Evolutionary conservation across 2,113 vertebrate species (phyloP).

Genomic region (Sialia sialis): DNA sequence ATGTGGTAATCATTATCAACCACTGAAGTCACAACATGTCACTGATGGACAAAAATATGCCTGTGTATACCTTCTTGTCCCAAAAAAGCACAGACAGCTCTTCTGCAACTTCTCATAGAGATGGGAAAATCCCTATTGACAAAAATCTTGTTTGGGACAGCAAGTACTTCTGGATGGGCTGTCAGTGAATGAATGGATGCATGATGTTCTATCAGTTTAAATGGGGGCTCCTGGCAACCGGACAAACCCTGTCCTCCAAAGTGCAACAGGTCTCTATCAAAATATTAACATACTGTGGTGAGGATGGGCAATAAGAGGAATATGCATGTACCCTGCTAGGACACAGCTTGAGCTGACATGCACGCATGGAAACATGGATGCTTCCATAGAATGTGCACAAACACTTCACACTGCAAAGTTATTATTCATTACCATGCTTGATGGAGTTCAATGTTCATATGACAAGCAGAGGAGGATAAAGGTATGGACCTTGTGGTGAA

Average conservation of each 20-base stretch:
- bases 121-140: not conserved
- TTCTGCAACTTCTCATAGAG: not conserved
- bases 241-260: not conserved
- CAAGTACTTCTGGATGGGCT: not conserved
- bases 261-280: not conserved
- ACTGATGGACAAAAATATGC: not conserved
- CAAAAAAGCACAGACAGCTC: not conserved
- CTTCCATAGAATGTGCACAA: not conserved
- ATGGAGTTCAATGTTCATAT: not conserved
- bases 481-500: not conserved
- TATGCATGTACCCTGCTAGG: fast-evolving
- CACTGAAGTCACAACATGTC: not conserved
- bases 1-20: not conserved
- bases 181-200: not conserved
- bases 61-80: not conserved
- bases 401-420: not conserved
- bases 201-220: not conserved
- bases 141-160: not conserved
- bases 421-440: not conserved
- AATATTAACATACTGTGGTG: not conserved
- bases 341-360: not conserved
- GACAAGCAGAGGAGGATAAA: not conserved
- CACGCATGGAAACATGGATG: not conserved
- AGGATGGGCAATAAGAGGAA: not conserved
- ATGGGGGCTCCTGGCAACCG: not conserved